Evolutionary conservation across 2,797 vertebrate genomes (phyloP), one percentile per base, ranked within the genome.

Genomic region (Mormyrus proboscirostris): DNA sequence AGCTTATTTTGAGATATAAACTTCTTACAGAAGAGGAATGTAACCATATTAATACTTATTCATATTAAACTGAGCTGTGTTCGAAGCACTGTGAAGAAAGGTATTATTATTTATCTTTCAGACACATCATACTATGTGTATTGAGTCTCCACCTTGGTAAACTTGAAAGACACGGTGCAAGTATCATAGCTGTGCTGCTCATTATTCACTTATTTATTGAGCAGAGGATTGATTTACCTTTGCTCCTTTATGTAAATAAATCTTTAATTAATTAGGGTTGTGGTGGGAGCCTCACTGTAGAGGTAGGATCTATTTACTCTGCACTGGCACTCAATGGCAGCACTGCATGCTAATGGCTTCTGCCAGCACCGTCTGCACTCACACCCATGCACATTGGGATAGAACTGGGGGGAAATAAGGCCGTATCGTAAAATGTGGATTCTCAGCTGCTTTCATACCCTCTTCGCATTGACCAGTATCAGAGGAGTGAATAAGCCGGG

Each of bases 191-290:
- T 82, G 76, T 47, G 19, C 41, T 44, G 2, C 76, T 82, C 41
- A 44, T 41, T 79, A 79, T 79, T 79, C 41, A 47, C 76, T 47
- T 82, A 82, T 82, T 82, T 82, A 82, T 22, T 82, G 38, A 82
- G 76, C 41, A 47, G 41, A 47, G 76, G 76, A 82, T 82, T 82
- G 41, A 22, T 82, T 82, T 82, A 41, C 16, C 41, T 82, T 82
- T 82, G 7, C 41, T 82, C 16, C 76, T 82, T 47, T 7, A 47
- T 82, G 76, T 82, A 82, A 82, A 82, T 82, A 86, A 87, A 73
- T 73, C 29, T 82, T 44, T 19, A n/a, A 82, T 76, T 19, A 76
- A 85, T 86, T 85, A 38, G 86, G 53, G 53, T n/a, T 33, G 29
- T 59, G 51, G 51, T 87, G 51, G 44, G 29, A 86, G 29, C 19